Evolutionary conservation across 2,797 vertebrate species (phyloP).

Genomic region (Molossus alvarezi): DNA sequence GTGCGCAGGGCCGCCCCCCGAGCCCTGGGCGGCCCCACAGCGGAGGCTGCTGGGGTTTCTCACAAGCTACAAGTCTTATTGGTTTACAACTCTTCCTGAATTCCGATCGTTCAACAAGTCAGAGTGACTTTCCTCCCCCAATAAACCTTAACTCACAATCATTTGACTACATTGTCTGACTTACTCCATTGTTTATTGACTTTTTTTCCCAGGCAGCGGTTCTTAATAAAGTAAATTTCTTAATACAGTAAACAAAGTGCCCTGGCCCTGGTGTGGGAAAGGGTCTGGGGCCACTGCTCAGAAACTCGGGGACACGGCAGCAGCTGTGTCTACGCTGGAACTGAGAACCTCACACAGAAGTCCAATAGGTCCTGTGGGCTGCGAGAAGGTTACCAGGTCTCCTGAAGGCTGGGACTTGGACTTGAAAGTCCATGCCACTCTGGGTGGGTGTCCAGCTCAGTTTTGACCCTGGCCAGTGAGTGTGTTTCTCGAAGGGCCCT

Average conservation of each 20-base stretch:
- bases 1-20: too few relatives aligned
- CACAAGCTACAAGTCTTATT: background rate
- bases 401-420: background rate
- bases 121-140: background rate
- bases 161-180: background rate
- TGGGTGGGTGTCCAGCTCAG: background rate
- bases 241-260: background rate
- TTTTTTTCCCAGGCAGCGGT: background rate
- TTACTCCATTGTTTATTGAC: background rate
- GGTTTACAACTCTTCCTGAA: background rate
- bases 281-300: background rate
- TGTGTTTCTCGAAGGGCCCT: background rate
- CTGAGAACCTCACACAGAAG: background rate
- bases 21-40: accelerated
- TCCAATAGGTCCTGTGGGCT: background rate
- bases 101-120: background rate
- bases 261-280: background rate
- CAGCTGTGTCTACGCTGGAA: background rate
- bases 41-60: background rate
- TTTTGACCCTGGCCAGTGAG: background rate
- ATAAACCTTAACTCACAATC: background rate
- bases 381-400: too few relatives aligned
- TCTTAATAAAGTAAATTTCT: conserved; percentile 42
- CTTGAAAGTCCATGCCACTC: background rate
- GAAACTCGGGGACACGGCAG: background rate